Percentiles rank a stretch among this genome's conserved stretches.
These are phyloP conservation scores for Hydroisotoma schaefferi DNA, from an alignment of 2,888 invertebrate genomes.

Conservation along the genomic window DNA sequence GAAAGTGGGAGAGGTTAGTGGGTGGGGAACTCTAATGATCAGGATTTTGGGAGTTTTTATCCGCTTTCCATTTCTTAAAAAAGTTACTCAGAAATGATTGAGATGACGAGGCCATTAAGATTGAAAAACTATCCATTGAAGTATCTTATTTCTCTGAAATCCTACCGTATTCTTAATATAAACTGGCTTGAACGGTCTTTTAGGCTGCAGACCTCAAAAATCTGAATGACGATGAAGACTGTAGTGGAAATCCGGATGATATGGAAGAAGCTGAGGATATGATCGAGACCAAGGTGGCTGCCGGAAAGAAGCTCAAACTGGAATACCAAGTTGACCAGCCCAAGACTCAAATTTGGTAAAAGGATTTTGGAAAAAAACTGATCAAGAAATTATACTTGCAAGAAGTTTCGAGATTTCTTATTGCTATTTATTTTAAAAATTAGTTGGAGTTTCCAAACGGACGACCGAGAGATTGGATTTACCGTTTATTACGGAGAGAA, in stretches of 20 bases:
- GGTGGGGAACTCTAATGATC: constrained; percentile 2
- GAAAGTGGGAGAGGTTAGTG: constrained; percentile 36
- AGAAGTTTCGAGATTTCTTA: too few relatives aligned
- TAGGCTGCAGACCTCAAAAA: constrained; percentile 25
- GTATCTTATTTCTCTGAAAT: not conserved
- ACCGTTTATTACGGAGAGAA: constrained; percentile 44
- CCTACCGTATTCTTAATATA: not conserved
- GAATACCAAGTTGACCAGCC: constrained; percentile 44
- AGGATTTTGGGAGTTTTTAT: not conserved
- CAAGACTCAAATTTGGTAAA: constrained; percentile 45
- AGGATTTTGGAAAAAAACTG: too few relatives aligned
- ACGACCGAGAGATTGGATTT: constrained; percentile 47
- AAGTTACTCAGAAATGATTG: too few relatives aligned
- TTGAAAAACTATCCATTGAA: not conserved
- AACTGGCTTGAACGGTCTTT: too few relatives aligned
- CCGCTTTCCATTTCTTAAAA: too few relatives aligned
- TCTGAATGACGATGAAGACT: constrained; percentile 38
- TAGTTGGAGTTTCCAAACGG: constrained; percentile 47
- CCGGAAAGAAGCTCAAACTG: constrained; percentile 47
- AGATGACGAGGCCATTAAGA: too few relatives aligned
- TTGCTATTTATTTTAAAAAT: not conserved
- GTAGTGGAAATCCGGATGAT: constrained; percentile 45
- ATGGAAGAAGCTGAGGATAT: constrained; percentile 45
- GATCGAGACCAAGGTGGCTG: constrained; percentile 43
- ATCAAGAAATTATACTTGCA: too few relatives aligned